These are phyloP conservation scores for Pitangus sulphuratus DNA, from an alignment of 2,797 vertebrate genomes.

Conservation along the genomic window DNA sequence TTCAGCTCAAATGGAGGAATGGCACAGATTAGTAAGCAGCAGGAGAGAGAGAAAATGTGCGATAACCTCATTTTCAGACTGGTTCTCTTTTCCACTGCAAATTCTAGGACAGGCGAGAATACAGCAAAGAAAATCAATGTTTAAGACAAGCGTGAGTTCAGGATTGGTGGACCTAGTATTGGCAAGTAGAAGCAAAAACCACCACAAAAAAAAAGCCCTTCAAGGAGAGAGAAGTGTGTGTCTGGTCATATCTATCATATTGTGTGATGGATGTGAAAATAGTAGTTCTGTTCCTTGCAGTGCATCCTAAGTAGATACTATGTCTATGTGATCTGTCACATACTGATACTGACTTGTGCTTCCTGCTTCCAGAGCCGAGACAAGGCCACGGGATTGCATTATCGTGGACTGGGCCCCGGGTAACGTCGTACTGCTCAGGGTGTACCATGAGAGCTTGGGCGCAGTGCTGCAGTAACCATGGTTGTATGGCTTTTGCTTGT, in stretches of 20 bases:
- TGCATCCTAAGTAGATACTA: neutral
- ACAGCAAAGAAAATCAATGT: neutral
- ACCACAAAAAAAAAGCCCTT: neutral
- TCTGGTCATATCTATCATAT: neutral
- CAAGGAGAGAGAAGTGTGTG: neutral
- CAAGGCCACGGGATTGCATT: neutral
- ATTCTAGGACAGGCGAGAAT: constrained; percentile 26
- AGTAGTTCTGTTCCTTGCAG: neutral
- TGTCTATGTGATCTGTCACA: neutral
- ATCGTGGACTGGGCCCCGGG: neutral
- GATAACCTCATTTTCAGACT: constrained; percentile 54
- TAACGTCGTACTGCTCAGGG: neutral
- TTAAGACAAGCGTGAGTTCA: neutral
- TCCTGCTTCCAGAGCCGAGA: neutral
- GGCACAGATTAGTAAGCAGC: constrained; percentile 58
- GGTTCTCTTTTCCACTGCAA: constrained; percentile 33
- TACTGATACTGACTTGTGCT: constrained; percentile 10
- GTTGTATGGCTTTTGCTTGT: constrained; percentile 5
- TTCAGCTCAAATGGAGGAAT: constrained; percentile 49
- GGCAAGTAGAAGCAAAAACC: neutral
- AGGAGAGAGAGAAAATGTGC: constrained; percentile 33
- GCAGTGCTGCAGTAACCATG: neutral
- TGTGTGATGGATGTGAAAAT: rapidly evolving
- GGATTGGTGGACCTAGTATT: neutral
- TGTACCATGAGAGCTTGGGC: neutral